Conservation (phyloP, 2,888 invertebrate genomes). For the Nephrotoma guestfalica region DNA sequence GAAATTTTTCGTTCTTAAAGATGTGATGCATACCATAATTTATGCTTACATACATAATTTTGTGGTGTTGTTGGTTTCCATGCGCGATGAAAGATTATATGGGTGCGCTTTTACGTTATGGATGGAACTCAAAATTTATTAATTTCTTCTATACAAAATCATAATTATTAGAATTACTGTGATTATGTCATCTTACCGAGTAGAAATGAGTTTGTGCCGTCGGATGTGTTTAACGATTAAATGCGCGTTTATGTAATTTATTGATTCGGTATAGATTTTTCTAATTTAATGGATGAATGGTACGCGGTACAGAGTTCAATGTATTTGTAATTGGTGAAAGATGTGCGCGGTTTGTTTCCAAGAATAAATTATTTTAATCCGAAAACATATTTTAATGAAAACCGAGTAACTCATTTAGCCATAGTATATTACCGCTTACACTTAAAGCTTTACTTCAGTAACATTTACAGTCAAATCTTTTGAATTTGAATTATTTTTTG, state of each 20-base stretch:
- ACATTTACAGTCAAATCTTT: too few species aligned
- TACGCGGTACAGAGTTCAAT: neutral
- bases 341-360: neutral
- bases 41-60: neutral
- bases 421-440: too few species aligned
- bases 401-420: too few species aligned
- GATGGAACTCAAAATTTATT: neutral
- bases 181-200: neutral
- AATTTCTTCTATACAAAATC: neutral
- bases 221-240: neutral
- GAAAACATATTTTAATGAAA: too few species aligned
- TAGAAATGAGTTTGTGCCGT: neutral
- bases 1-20: neutral
- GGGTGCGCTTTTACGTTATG: neutral
- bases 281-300: neutral
- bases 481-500: too few species aligned
- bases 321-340: neutral
- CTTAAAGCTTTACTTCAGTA: too few species aligned
- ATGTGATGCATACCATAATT: neutral
- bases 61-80: neutral
- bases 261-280: neutral
- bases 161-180: neutral
- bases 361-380: too few species aligned
- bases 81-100: neutral
- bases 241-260: neutral